Percentiles rank a stretch among this genome's conserved stretches.
Conservation (phyloP, 2,888 invertebrate species). For the Drosophila diplacantha region DNA sequence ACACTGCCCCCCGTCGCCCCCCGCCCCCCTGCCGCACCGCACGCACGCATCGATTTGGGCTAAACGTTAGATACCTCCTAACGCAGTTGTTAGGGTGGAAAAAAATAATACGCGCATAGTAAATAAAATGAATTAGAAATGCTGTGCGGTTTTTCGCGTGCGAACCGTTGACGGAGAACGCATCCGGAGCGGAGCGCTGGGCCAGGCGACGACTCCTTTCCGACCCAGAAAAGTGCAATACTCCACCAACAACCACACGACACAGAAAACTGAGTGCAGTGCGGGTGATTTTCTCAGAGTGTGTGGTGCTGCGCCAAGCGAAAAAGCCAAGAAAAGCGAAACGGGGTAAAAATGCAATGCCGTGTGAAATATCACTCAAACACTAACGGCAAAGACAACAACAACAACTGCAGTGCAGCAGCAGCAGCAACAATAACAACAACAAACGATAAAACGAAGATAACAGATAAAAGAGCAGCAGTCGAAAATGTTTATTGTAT, state of each 20-base stretch:
- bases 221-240: slow-evolving; percentile 41
- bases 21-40: slow-evolving; percentile 44
- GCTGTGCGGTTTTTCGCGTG: slow-evolving; percentile 38
- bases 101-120: slow-evolving; percentile 59
- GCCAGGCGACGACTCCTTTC: slow-evolving; percentile 11
- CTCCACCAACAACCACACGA: slow-evolving; percentile 12
- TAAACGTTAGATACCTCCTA: slow-evolving; percentile 72
- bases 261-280: slow-evolving; percentile 18
- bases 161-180: slow-evolving; percentile 10
- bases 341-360: slow-evolving; percentile 52
- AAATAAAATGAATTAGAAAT: slow-evolving; percentile 49
- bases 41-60: slow-evolving; percentile 70
- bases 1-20: slow-evolving; percentile 40
- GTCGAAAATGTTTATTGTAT: slow-evolving; percentile 64
- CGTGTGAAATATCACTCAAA: slow-evolving; percentile 14
- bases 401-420: slow-evolving; percentile 1
- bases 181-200: slow-evolving; percentile 8
- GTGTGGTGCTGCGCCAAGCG: slow-evolving; percentile 12
- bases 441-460: slow-evolving; percentile 20
- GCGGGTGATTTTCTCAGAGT: slow-evolving; percentile 15
- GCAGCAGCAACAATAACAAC: slow-evolving; percentile 24
- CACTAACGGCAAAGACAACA: slow-evolving; percentile 21
- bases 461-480: slow-evolving; percentile 49
- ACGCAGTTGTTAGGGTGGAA: slow-evolving; percentile 67
- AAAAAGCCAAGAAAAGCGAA: slow-evolving; percentile 22